Percentiles rank a stretch among this genome's conserved stretches.
Evolutionary conservation across 2,888 invertebrate genomes (phyloP).

Genomic region (Argynnis bischoffii): DNA sequence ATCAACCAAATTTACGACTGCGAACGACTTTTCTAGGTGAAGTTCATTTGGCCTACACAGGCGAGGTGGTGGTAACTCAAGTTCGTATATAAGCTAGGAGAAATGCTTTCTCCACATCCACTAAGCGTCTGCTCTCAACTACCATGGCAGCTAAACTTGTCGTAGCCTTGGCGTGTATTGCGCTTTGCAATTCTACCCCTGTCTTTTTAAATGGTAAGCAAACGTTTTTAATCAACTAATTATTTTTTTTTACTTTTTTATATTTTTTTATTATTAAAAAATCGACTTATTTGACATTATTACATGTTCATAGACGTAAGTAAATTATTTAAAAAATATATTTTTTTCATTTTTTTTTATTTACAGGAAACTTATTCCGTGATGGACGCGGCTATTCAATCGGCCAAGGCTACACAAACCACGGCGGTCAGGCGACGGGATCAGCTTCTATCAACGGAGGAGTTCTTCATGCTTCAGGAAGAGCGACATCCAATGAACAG

Average conservation of each 20-base stretch:
- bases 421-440: conserved; percentile 56
- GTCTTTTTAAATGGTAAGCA: conserved; percentile 66
- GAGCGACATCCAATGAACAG: conserved; percentile 43
- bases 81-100: conserved; percentile 72
- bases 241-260: conserved; percentile 2
- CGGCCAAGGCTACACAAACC: conserved; percentile 57
- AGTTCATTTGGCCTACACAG: conserved; percentile 67
- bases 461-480: conserved; percentile 54
- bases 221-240: conserved; percentile 10
- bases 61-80: conserved; percentile 56
- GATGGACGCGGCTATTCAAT: conserved; percentile 63
- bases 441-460: conserved; percentile 55
- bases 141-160: conserved; percentile 70
- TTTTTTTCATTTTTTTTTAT: conserved; percentile 19
- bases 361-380: conserved; percentile 60
- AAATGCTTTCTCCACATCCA: conserved; percentile 80
- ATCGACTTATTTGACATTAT: not conserved
- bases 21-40: conserved; percentile 66
- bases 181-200: conserved; percentile 65
- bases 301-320: not conserved
- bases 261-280: not conserved
- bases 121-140: conserved; percentile 59
- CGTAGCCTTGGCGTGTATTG: conserved; percentile 61
- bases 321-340: not conserved
- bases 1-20: conserved; percentile 68